Conservation (phyloP, 2,797 vertebrate species). For the Brachyrhaphis roseni region DNA sequence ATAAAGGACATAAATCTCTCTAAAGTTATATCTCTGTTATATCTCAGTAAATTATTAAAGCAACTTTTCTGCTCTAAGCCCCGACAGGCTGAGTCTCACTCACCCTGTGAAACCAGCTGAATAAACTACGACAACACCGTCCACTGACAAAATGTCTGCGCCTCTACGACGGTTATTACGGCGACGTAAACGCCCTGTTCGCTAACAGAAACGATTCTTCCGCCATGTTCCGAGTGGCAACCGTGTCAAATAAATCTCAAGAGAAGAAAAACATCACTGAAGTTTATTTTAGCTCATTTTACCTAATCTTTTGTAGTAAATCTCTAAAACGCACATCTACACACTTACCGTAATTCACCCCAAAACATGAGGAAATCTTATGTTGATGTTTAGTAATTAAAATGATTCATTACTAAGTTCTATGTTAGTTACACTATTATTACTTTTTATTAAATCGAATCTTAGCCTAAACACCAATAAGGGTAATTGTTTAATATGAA, state of each 20-base stretch:
- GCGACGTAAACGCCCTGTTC: neutral
- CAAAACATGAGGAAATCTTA: neutral
- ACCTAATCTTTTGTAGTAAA: neutral
- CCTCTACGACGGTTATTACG: neutral
- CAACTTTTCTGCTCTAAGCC: neutral
- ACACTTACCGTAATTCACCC: neutral
- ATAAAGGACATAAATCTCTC: neutral
- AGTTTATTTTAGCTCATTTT: neutral
- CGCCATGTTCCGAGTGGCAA: conserved; percentile 1
- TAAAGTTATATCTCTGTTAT: neutral
- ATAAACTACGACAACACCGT: neutral
- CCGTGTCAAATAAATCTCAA: neutral
- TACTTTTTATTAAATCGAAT: neutral
- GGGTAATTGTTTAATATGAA: no score
- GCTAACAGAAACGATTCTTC: neutral
- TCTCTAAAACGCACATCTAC: neutral
- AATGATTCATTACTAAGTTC: neutral
- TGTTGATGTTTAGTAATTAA: neutral
- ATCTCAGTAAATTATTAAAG: neutral
- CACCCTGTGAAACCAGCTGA: neutral
- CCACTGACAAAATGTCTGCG: neutral
- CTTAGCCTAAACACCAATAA: neutral
- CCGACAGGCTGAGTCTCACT: neutral
- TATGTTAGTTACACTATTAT: neutral
- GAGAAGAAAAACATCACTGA: neutral